Conservation (phyloP, 2,113 vertebrate genomes). For the Delphinus delphis region DNA sequence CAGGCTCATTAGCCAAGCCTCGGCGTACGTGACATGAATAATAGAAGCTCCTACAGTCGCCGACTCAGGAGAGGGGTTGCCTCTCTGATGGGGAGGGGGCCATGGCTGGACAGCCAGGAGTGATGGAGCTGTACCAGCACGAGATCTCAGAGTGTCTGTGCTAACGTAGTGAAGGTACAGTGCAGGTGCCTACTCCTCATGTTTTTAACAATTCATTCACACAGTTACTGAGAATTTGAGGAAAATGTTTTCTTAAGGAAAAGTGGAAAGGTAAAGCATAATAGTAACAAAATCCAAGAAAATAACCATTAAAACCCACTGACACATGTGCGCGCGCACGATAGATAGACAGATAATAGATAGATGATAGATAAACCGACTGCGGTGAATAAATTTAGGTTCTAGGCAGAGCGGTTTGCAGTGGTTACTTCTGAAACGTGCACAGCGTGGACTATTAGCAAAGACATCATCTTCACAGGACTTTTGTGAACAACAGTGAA, state of each 20-base stretch:
- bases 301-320: neutral
- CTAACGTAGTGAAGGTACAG: neutral
- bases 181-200: neutral
- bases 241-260: neutral
- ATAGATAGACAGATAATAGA: neutral
- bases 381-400: neutral
- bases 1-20: neutral
- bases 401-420: neutral
- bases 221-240: neutral
- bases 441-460: neutral
- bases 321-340: fast-evolving
- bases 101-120: too few species aligned
- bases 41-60: neutral
- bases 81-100: neutral
- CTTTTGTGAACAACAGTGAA: neutral
- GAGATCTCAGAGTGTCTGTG: neutral
- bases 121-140: neutral
- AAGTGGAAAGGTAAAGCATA: neutral
- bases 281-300: neutral
- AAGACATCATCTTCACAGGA: neutral
- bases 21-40: neutral
- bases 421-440: neutral
- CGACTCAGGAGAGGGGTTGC: neutral
- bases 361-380: neutral
- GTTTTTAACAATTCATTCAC: neutral